Base-by-base conservation (phyloP, 1,140 invertebrate genomes). In the Himalopsyche phryganea region DNA sequence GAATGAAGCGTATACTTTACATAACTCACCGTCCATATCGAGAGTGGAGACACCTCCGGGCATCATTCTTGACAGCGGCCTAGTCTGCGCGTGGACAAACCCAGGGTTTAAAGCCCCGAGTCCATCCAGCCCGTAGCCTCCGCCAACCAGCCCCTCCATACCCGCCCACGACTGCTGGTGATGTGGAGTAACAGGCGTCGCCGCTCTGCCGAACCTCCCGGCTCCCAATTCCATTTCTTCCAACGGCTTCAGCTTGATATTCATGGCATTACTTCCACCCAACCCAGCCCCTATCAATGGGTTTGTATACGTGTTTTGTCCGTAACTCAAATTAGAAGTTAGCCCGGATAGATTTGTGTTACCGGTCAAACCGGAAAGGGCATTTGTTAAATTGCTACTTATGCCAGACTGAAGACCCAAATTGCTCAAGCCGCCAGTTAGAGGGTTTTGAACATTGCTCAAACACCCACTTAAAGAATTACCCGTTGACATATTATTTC, bases 141-240 rank as follows among this genome's bases (percentile, higher is more conserved):
- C 83, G 70, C 85, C 83, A 66, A 86, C 74, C 58, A 78, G 78
- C 78, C 77, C 77, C 53, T 60, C 32, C 68, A 58, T 74, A 79
- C 76, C 77, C 68, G 61, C 75, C 80, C 76, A 78, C 58, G 67
- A 70, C 50, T 74, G 76, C 68, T 81, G 78, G 60, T 69, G 79
- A 71, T 79, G 83, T 52, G 73, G 83, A 63, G 78, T 85, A 35
- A 81, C 83, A 13, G 84, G 84, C 35, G 84, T 85, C 6, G 81
- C 81, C 17, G 77, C 79, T 61, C 84, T 77, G 61, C 83, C 80
- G 38, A 78, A 83, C 69, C 81, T 78, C 56, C 77, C 70, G 63
- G 82, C 65, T 18, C 83, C 82, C 50, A 86, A 72, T 66, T 86
- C 84, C 61, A 85, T 83, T 69, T 86, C 84, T 61, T 86, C 84